Conservation (phyloP, 2,113 vertebrate species). For the Scolopax mira region DNA sequence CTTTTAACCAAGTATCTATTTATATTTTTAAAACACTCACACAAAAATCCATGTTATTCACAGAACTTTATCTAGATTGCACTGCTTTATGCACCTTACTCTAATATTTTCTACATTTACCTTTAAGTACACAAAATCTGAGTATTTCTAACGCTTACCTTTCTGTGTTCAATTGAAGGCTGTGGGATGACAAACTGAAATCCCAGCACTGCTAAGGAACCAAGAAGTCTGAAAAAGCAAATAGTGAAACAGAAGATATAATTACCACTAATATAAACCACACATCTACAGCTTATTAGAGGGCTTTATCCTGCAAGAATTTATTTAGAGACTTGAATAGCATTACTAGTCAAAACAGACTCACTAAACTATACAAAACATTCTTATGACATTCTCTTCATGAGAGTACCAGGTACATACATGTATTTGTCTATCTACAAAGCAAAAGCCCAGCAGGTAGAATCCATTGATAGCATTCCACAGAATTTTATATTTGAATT, state of each 20-base stretch:
- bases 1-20: not conserved
- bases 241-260: not conserved
- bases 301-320: not conserved
- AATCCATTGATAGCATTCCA: not conserved
- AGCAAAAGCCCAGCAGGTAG: not conserved
- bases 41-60: not conserved
- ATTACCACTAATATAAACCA: not conserved
- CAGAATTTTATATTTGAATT: not conserved
- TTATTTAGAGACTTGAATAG: not conserved
- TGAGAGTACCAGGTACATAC: not conserved
- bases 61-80: not conserved
- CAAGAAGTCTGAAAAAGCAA: slow-evolving; percentile 72
- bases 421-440: not conserved
- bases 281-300: not conserved
- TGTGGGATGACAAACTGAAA: slow-evolving; percentile 79
- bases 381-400: not conserved
- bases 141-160: slow-evolving; percentile 72
- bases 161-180: slow-evolving; percentile 83
- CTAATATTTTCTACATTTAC: not conserved
- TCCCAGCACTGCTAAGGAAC: slow-evolving; percentile 76
- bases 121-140: not conserved
- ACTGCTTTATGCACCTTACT: not conserved
- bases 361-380: not conserved
- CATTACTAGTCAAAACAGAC: not conserved
- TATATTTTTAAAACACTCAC: not conserved